Conservation (phyloP, 2,888 invertebrate species). For the Carpatolechia fugitivella region DNA sequence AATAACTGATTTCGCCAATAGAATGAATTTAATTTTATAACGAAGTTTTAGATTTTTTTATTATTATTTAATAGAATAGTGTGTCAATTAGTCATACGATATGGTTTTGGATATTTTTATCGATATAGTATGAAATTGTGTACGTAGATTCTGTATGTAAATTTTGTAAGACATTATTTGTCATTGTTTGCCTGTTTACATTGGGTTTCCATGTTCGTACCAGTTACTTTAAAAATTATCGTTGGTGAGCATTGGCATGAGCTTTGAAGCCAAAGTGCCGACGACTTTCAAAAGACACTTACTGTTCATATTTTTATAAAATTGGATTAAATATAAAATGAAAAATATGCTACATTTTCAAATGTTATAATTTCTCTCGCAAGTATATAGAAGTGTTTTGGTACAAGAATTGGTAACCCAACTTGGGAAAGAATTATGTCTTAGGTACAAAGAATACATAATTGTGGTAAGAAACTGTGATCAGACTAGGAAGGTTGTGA, state of each 20-base stretch:
- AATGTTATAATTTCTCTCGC: no score
- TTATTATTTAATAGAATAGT: not conserved
- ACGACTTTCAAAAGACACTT: no score
- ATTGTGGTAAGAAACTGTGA: constrained; percentile 67
- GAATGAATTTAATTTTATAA: constrained; percentile 9
- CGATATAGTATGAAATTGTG: constrained; percentile 3
- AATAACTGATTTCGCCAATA: not conserved
- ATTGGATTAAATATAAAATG: no score
- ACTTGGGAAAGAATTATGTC: not conserved
- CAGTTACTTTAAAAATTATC: no score
- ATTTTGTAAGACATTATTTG: no score
- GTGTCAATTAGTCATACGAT: constrained; percentile 10
- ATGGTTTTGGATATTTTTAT: constrained; percentile 12
- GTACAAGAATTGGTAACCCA: not conserved
- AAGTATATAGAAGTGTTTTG: no score
- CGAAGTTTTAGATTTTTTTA: not conserved
- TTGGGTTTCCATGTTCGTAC: no score
- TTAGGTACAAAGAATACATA: constrained; percentile 36
- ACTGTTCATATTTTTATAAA: no score
- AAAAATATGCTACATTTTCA: no score
- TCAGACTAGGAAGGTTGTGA: constrained; percentile 75
- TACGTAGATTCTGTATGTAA: not conserved
- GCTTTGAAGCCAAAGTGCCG: no score
- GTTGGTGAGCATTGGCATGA: no score
- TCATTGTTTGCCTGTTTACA: no score